These are phyloP conservation scores for Fratercula arctica DNA, from an alignment of 2,797 vertebrate species.

Conservation along the genomic window DNA sequence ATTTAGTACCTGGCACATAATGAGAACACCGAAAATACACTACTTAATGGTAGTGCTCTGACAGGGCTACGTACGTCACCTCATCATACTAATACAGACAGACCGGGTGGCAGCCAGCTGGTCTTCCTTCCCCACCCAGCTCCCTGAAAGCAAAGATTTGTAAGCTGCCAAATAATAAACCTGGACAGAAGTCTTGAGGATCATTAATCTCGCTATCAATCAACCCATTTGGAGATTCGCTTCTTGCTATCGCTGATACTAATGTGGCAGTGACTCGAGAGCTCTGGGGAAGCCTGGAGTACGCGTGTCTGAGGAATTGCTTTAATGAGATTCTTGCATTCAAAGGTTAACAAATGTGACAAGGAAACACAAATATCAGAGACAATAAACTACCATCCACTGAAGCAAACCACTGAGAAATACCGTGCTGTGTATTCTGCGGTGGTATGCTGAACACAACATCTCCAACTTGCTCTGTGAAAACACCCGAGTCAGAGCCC, in stretches of 20 bases:
- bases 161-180: constrained; percentile 54
- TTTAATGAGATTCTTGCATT: constrained; percentile 57
- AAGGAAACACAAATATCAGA: constrained; percentile 46
- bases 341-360: constrained; percentile 64
- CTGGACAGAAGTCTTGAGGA: constrained; percentile 61
- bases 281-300: constrained; percentile 49
- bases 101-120: constrained; percentile 60
- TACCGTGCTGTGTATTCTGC: background rate
- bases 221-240: constrained; percentile 39
- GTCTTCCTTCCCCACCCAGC: constrained; percentile 37
- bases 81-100: constrained; percentile 37
- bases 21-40: constrained; percentile 37
- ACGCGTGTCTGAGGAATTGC: background rate
- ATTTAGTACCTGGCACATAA: constrained; percentile 61
- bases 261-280: constrained; percentile 5
- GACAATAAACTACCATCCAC: background rate
- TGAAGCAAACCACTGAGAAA: background rate
- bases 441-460: background rate
- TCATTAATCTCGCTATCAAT: constrained; percentile 66
- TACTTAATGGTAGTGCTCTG: background rate
- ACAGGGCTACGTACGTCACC: background rate
- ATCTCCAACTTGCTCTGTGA: background rate
- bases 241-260: constrained; percentile 34
- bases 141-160: constrained; percentile 49
- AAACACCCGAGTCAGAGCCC: background rate